Evolutionary conservation across 2,888 invertebrate genomes (phyloP).

Genomic region (Rhagium mordax): DNA sequence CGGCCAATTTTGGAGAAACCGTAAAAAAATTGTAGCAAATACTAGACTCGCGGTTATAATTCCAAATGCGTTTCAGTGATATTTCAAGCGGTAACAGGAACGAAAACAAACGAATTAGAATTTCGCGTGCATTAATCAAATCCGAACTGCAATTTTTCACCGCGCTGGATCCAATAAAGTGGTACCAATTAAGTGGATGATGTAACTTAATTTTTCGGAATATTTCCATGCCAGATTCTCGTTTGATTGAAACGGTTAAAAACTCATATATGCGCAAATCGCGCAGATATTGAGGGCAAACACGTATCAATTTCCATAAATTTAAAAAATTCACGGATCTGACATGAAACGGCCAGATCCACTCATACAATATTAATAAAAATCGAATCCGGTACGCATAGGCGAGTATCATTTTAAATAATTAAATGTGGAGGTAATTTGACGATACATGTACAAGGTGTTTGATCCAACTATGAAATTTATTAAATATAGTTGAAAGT

Average conservation of each 20-base stretch:
- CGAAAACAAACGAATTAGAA: constrained; percentile 10
- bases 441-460: background rate
- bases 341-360: background rate
- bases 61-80: background rate
- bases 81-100: background rate
- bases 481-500: too few species aligned
- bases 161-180: constrained; percentile 20
- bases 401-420: background rate
- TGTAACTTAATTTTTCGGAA: constrained; percentile 39
- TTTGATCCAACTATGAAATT: background rate
- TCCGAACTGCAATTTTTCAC: constrained; percentile 20
- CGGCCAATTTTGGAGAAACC: too few species aligned
- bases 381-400: background rate
- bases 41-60: too few species aligned
- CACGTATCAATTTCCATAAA: constrained; percentile 30
- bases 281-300: background rate
- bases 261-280: constrained; percentile 12
- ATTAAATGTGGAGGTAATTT: background rate
- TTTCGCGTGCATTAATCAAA: constrained; percentile 2
- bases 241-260: constrained; percentile 28
- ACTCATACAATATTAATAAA: constrained; percentile 15
- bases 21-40: too few species aligned
- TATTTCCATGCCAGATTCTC: constrained; percentile 30
- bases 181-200: constrained; percentile 23
- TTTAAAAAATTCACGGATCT: constrained; percentile 19